Evolutionary conservation across 2,888 invertebrate genomes (phyloP), one percentile per base, ranked within the genome.

Genomic region (Syrista parreyssii): DNA sequence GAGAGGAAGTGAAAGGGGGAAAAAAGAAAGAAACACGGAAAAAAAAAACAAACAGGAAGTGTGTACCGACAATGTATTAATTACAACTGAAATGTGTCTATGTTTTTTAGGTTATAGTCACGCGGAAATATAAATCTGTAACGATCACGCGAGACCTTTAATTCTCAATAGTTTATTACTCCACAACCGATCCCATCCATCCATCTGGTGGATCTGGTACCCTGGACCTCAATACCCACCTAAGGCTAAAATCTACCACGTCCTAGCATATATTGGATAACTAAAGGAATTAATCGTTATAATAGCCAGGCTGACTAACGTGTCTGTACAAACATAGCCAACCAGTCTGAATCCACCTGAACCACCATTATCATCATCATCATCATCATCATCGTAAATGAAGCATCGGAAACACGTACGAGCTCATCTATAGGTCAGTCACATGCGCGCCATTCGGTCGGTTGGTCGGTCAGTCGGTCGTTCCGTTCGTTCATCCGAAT

Each of bases 91-190:
- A 83, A 81, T 79, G 83, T 82, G 82, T 83, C 76, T 31, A 77
- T 82, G 82, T 82, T 84, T 84, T 81, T 82, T 83, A 84, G 79
- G 82, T 82, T 82, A 79, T 77, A 81, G 80, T 78, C 80, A 81
- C 79, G 82, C 81, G 78, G 78, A 78, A 81, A 81, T 81, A 82
- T 76, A 83, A 76, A 80, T 82, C 71, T 31, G 30, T 32, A 71
- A 71, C 71, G 71, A 71, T 30, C 71, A 30, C 71, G 71, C 31
- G 9, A 32, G 11, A 71, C 11, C 11, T 71, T 71, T 40, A 6
- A 40, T 40, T 40, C 40, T 40, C 6, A 15, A 40, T 15, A 15
- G 2, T 15, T 15, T 1, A 40, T 40, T 15, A 40, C 15, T 15
- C 40, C 6, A 40, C 15, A 6, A 40, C 15, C 40, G 15, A 15